Conservation (phyloP, 2,888 invertebrate genomes). For the Eupithecia inturbata region DNA sequence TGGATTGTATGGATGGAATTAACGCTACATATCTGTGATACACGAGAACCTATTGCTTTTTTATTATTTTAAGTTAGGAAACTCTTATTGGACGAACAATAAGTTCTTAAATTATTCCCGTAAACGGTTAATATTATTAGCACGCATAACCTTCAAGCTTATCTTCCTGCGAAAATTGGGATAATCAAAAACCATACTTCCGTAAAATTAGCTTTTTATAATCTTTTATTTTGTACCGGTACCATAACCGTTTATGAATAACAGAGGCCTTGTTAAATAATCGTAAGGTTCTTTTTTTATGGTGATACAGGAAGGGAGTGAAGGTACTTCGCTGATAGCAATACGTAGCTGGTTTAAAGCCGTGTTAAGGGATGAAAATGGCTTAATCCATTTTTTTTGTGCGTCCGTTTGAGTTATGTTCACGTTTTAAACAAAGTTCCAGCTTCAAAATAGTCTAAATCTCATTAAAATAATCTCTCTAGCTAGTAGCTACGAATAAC, state of each 20-base stretch:
- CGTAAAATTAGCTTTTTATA: slow-evolving; percentile 1
- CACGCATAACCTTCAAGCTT: background rate
- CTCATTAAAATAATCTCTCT: background rate
- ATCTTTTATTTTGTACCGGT: slow-evolving; percentile 1
- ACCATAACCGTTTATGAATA: slow-evolving; percentile 10
- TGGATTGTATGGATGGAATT: background rate
- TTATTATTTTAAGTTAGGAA: background rate
- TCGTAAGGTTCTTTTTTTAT: slow-evolving; percentile 33
- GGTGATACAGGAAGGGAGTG: slow-evolving; percentile 31
- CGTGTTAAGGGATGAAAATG: background rate
- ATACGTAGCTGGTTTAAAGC: slow-evolving; percentile 11
- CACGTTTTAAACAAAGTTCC: background rate
- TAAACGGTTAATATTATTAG: background rate
- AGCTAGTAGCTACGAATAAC: background rate
- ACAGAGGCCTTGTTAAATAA: slow-evolving; percentile 26
- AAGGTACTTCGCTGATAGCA: slow-evolving; percentile 18
- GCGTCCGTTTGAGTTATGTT: background rate
- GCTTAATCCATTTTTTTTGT: slow-evolving; percentile 3
- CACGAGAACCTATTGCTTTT: background rate
- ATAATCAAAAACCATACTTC: slow-evolving; percentile 3
- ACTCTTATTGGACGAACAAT: background rate
- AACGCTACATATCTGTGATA: background rate
- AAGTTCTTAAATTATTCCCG: background rate
- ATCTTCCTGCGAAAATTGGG: background rate
- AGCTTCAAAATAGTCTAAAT: background rate